Evolutionary conservation across 2,888 invertebrate species (phyloP).

Genomic region (Dolichomitus sp.): DNA sequence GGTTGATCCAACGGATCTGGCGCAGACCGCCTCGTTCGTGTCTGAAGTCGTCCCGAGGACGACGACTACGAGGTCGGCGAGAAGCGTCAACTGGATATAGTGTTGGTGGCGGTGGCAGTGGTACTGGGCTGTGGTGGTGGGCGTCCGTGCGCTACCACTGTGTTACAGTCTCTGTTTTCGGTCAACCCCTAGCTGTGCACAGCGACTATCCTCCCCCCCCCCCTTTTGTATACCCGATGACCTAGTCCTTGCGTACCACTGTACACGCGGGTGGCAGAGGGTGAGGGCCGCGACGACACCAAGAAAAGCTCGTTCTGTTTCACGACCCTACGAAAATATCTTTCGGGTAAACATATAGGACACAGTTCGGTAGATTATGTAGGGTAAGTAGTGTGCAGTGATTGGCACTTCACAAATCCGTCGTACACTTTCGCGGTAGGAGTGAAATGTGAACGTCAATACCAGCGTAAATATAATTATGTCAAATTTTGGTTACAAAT

Average conservation of each 20-base stretch:
- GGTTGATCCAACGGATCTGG: slow-evolving; percentile 58
- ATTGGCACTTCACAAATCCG: slow-evolving; percentile 21
- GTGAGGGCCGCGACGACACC: neutral
- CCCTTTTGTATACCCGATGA: slow-evolving; percentile 43
- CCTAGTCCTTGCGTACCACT: slow-evolving; percentile 49
- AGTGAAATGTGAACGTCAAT: too few relatives aligned
- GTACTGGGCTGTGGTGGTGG: slow-evolving; percentile 4
- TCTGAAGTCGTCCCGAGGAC: slow-evolving; percentile 58
- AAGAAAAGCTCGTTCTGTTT: slow-evolving; percentile 30
- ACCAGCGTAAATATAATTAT: too few relatives aligned
- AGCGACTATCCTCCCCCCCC: slow-evolving; percentile 1
- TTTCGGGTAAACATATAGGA: slow-evolving; percentile 15
- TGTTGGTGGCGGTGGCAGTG: slow-evolving; percentile 30
- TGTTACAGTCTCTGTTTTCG: slow-evolving; percentile 51
- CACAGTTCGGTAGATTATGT: neutral
- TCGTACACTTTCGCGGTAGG: neutral
- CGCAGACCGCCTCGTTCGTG: slow-evolving; percentile 61
- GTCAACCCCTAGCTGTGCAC: slow-evolving; percentile 41
- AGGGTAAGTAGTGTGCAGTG: neutral
- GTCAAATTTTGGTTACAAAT: too few relatives aligned
- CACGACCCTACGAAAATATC: slow-evolving; percentile 19
- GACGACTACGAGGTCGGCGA: slow-evolving; percentile 46
- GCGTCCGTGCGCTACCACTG: slow-evolving; percentile 34
- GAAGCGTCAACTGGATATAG: slow-evolving; percentile 34
- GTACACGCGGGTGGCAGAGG: neutral